These are phyloP conservation scores for Stegana nigrithorax DNA, from an alignment of 2,888 invertebrate genomes.

Conservation along the genomic window DNA sequence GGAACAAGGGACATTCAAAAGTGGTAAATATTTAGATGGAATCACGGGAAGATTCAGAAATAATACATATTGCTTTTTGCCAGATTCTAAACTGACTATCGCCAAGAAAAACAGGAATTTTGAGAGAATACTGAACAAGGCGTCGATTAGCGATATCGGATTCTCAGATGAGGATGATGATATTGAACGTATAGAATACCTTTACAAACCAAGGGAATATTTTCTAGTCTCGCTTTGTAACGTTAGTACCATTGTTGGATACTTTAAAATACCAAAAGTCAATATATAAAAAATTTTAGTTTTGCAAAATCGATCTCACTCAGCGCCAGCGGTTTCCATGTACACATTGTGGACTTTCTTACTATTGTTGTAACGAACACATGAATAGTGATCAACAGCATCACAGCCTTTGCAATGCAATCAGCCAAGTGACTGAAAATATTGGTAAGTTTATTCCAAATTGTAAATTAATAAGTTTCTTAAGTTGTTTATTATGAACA, in stretches of 20 bases:
- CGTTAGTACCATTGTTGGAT: constrained; percentile 45
- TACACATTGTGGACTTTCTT: constrained; percentile 73
- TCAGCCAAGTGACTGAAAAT: constrained; percentile 72
- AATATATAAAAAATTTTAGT: constrained; percentile 36
- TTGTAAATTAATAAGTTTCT: no score
- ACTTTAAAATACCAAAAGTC: background rate
- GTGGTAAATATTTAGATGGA: no score
- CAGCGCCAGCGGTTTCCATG: constrained; percentile 56
- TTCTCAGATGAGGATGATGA: constrained; percentile 71
- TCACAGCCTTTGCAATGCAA: constrained; percentile 73
- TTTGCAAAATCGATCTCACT: constrained; percentile 60
- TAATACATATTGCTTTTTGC: no score
- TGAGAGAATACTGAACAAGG: constrained; percentile 58
- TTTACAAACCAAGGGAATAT: constrained; percentile 76
- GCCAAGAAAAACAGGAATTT: constrained; percentile 49
- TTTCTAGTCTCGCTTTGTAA: constrained; percentile 74
- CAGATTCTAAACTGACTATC: no score
- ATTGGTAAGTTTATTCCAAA: constrained; percentile 72
- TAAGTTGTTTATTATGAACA: no score
- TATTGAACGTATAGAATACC: constrained; percentile 74
- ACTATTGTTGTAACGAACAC: constrained; percentile 75
- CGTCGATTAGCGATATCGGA: constrained; percentile 56
- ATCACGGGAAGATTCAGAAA: no score
- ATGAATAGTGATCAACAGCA: constrained; percentile 74
- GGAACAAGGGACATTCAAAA: no score